These are phyloP conservation scores for Chrysomallon squamiferum DNA, from an alignment of 1,140 invertebrate species.

Conservation along the genomic window DNA sequence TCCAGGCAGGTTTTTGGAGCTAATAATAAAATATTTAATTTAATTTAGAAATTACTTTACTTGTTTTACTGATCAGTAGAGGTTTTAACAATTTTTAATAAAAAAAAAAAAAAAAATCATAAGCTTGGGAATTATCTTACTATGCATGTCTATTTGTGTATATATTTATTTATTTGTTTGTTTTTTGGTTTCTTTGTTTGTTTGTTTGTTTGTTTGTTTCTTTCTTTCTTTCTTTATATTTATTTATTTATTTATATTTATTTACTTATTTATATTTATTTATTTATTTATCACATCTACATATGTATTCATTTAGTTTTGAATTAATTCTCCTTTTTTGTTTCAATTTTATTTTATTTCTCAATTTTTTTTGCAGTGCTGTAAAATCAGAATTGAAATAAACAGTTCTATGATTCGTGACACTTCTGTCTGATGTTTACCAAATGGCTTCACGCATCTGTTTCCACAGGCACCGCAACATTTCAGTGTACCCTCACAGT, in stretches of 20 bases:
- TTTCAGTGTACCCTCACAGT: constrained; percentile 13
- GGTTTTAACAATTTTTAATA: background rate
- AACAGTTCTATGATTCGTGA: too few relatives aligned
- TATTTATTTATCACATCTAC: too few relatives aligned
- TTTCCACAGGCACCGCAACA: constrained; percentile 17
- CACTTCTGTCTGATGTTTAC: constrained; percentile 4
- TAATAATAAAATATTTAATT: background rate
- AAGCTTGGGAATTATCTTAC: background rate
- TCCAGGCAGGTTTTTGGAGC: background rate
- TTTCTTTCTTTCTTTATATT: too few relatives aligned
- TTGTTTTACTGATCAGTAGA: background rate
- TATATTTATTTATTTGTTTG: background rate
- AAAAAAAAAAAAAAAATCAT: background rate
- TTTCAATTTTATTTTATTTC: too few relatives aligned
- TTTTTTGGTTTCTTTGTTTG: background rate
- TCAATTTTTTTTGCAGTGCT: too few relatives aligned
- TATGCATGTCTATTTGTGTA: background rate
- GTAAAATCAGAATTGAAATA: too few relatives aligned
- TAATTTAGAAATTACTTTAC: background rate
- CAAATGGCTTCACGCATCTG: constrained; percentile 10
- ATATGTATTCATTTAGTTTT: too few relatives aligned
- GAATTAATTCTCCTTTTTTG: too few relatives aligned
- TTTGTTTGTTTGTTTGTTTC: too few relatives aligned
- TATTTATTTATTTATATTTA: too few relatives aligned
- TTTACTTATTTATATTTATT: too few relatives aligned